A percentile compares a stretch with the other conserved stretches of the same genome.
Conservation (phyloP, 2,113 vertebrate genomes). For the Thamnophis sirtalis region DNA sequence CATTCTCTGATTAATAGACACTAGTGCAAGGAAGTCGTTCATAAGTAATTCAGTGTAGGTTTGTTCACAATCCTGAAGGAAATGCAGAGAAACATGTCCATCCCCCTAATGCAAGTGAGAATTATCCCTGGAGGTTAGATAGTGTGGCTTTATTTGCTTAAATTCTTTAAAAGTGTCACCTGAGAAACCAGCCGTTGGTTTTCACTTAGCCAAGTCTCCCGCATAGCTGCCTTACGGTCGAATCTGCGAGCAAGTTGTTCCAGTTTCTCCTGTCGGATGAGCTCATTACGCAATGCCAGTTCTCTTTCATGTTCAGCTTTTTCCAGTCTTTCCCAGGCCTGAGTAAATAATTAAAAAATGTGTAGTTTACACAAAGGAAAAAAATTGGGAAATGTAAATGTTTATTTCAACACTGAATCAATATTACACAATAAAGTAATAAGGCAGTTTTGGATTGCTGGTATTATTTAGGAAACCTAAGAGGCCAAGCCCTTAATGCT, state of each 20-base stretch:
- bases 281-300: conserved; percentile 92
- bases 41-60: not conserved
- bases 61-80: not conserved
- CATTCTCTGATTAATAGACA: not conserved
- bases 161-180: conserved; percentile 64
- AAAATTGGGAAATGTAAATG: conserved; percentile 26
- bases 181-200: conserved; percentile 96
- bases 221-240: conserved; percentile 96
- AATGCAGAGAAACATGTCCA: not conserved
- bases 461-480: not conserved
- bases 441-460: conserved; percentile 7
- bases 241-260: conserved; percentile 94
- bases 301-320: conserved; percentile 97
- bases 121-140: not conserved
- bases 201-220: conserved; percentile 96
- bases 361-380: not conserved
- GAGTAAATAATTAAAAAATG: not conserved
- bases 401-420: conserved; percentile 16
- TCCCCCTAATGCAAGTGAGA: not conserved
- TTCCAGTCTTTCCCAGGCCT: conserved; percentile 98
- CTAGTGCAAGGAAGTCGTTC: not conserved
- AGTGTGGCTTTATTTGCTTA: conserved; percentile 19
- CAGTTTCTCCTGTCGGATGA: conserved; percentile 97
- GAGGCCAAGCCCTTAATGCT: not conserved
- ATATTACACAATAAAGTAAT: conserved; percentile 4